These are phyloP conservation scores for Sitta europaea DNA, from an alignment of 2,113 vertebrate genomes.

Conservation along the genomic window DNA sequence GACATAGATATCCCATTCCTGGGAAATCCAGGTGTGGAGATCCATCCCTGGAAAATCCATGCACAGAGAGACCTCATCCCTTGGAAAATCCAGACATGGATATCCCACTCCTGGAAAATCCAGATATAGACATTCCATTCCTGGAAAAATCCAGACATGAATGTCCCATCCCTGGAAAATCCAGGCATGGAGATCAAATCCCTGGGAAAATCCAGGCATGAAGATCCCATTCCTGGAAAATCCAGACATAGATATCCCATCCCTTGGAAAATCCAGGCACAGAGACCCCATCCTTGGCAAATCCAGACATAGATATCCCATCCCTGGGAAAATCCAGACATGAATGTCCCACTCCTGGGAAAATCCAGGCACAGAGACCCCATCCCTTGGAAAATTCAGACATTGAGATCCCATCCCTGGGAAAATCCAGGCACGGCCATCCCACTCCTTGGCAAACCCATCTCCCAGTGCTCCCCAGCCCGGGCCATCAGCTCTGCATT, in stretches of 20 bases:
- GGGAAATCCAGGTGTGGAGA: too few relatives aligned
- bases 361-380: rapidly evolving
- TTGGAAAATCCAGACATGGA: neutral
- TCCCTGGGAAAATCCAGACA: neutral
- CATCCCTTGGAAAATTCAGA: neutral
- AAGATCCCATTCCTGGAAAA: neutral
- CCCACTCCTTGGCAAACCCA: neutral
- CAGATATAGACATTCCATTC: too few relatives aligned
- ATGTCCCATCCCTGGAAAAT: neutral
- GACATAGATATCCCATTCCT: neutral
- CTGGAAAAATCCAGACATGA: neutral
- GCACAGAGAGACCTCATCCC: neutral
- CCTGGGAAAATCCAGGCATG: too few relatives aligned
- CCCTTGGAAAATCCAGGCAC: neutral
- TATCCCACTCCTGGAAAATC: neutral
- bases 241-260: neutral
- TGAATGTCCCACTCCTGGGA: neutral
- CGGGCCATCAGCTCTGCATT: rapidly evolving
- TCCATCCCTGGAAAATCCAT: neutral
- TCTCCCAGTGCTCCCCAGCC: neutral
- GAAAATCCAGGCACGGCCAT: neutral
- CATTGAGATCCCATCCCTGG: too few relatives aligned
- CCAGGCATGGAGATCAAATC: too few relatives aligned
- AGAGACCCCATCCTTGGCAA: too few relatives aligned
- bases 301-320: too few relatives aligned